These are phyloP conservation scores for Cerastoderma edule DNA, from an alignment of 2,888 invertebrate species.

Conservation along the genomic window DNA sequence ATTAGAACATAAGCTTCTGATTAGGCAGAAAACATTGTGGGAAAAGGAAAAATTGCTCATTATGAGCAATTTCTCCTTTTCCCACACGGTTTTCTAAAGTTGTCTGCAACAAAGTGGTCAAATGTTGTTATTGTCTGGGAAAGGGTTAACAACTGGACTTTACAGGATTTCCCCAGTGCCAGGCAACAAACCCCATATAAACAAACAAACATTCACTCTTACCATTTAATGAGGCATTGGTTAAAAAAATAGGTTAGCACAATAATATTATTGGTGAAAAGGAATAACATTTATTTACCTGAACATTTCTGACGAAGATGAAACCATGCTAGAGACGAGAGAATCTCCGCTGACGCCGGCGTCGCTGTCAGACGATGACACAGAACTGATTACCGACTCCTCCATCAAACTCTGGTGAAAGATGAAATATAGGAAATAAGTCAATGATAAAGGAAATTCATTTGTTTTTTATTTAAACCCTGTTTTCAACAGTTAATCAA, in stretches of 20 bases:
- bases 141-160: no score
- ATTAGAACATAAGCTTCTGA: background rate
- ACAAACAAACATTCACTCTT: no score
- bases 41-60: conserved; percentile 4
- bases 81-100: background rate
- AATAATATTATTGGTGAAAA: no score
- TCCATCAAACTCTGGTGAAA: conserved; percentile 63
- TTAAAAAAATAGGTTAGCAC: no score
- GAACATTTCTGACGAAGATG: conserved; percentile 75
- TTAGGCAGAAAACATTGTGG: conserved; percentile 2
- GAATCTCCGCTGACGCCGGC: conserved; percentile 64
- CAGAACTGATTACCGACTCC: conserved; percentile 73
- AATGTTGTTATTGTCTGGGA: background rate
- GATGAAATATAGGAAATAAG: background rate
- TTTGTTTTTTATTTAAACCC: background rate
- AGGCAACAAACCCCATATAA: no score
- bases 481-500: background rate
- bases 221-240: no score
- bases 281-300: no score
- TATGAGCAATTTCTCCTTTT: conserved; percentile 2
- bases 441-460: background rate
- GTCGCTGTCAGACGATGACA: conserved; percentile 76
- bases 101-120: background rate
- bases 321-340: conserved; percentile 65
- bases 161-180: no score